A percentile compares a stretch with the other conserved stretches of the same genome.
Evolutionary conservation across 35 echinoderm and acorn worm species (phyloP).

Genomic region (Diadema setosum): DNA sequence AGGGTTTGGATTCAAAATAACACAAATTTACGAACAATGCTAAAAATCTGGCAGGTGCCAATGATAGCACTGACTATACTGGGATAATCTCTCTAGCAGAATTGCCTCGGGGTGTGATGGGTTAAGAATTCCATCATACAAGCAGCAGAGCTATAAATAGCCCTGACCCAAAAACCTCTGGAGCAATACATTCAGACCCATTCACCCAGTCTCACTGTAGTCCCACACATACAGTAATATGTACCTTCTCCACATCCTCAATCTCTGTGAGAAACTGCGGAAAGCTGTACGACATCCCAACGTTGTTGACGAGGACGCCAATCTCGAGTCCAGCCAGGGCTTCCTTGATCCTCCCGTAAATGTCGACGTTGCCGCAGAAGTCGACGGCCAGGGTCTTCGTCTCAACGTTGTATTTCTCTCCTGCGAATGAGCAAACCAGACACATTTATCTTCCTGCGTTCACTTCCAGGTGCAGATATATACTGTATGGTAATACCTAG

Average conservation of each 20-base stretch:
- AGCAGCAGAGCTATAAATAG: too few relatives aligned
- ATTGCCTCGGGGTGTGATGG: too few relatives aligned
- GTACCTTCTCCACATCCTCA: constrained; percentile 57
- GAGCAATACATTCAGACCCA: background rate
- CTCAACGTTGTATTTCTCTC: constrained; percentile 69
- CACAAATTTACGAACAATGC: too few relatives aligned
- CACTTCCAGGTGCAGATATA: too few relatives aligned
- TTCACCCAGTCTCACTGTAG: background rate
- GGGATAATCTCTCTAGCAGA: too few relatives aligned
- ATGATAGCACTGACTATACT: too few relatives aligned
- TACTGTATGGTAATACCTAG: too few relatives aligned
- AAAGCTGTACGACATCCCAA: constrained; percentile 79
- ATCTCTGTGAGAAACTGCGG: constrained; percentile 67
- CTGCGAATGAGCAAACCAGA: constrained; percentile 23
- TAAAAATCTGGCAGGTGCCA: too few relatives aligned
- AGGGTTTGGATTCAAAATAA: too few relatives aligned
- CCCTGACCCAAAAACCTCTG: background rate
- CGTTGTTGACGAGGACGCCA: constrained; percentile 92
- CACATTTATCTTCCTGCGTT: too few relatives aligned
- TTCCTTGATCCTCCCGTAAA: constrained; percentile 42
- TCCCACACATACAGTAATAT: background rate
- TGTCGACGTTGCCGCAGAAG: constrained; percentile 46
- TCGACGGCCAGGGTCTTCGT: constrained; percentile 78
- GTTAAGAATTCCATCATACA: too few relatives aligned
- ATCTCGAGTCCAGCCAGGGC: constrained; percentile 57